Evolutionary conservation across 2,113 vertebrate species (phyloP), one percentile per base, ranked within the genome.

Genomic region (Lanius collurio): DNA sequence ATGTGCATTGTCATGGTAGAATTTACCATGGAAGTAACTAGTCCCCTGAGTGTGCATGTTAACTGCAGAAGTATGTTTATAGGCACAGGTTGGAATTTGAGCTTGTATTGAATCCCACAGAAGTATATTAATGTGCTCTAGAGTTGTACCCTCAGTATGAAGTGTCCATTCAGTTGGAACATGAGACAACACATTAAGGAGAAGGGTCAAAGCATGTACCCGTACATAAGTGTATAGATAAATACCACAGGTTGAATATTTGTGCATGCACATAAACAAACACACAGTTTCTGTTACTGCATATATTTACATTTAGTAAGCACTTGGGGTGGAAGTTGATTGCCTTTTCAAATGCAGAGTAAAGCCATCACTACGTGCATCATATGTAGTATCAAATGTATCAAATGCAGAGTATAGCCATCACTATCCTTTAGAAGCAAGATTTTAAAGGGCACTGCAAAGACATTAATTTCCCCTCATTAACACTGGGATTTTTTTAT

Each of bases 21-120:
- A 46, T 82, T 90, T 60, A 46, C 28, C 15, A 3, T 13, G 15
- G 15, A 71, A 37, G 27, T 37, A 47, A 52, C 12, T 20, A 19
- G 11, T 42, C 52, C 13, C 21, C 26, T 3, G 1, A 14, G 9
- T 4, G 1, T 64, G 30, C 24, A 44, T 3, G 1, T 73, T 80
- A 47, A 60, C 20, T 2, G 3, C 24, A 64, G 37, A 68, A 60
- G 9, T 20, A 7, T 9, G 14, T 85, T 15, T 39, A 11, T 4
- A 55, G 15, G 15, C 28, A 46, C 11, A 35, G 44, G 6, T 0
- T 79, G 62, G 18, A 67, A 67, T 88, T 46, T 49, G 57, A 46
- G 7, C 31, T 70, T 41, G 31, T 57, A 5, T 3, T 37, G 19
- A 57, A 21, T 59, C 37, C 17, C 33, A 41, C 20, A 12, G 57